Conservation (phyloP, 53 echinoderm and acorn worm genomes). For the Arbacia lixula region DNA sequence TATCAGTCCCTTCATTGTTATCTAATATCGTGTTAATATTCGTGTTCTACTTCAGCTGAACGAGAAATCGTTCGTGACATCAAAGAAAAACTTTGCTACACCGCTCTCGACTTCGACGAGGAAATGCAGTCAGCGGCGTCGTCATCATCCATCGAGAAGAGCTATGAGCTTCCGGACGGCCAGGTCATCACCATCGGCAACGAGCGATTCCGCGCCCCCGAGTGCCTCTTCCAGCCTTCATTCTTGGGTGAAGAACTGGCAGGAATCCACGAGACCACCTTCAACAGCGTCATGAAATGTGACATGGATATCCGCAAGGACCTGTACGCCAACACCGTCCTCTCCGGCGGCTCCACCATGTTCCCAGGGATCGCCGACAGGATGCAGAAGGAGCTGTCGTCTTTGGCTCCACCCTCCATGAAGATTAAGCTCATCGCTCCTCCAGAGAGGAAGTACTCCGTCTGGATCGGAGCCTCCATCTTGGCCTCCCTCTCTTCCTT, state of each 20-base stretch:
- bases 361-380: conserved; percentile 80
- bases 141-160: conserved; percentile 90
- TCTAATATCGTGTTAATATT: too few relatives aligned
- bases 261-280: too few relatives aligned
- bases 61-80: too few relatives aligned
- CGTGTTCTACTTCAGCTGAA: too few relatives aligned
- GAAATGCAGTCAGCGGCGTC: too few relatives aligned
- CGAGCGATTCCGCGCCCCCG: conserved; percentile 86
- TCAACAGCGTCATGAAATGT: too few relatives aligned
- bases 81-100: too few relatives aligned
- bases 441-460: conserved; percentile 66
- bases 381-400: conserved; percentile 81
- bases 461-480: conserved; percentile 89
- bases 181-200: conserved; percentile 82
- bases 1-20: too few relatives aligned
- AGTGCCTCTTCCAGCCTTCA: conserved; percentile 82
- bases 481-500: conserved; percentile 85
- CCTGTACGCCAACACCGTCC: conserved; percentile 77
- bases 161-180: conserved; percentile 93
- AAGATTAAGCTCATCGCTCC: conserved; percentile 60
- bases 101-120: too few relatives aligned
- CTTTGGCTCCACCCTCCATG: conserved; percentile 66
- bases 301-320: conserved; percentile 85
- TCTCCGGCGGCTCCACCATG: conserved; percentile 92
- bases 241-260: too few relatives aligned